Percentiles rank a stretch among this genome's conserved stretches.
Conservation (phyloP, 2,797 vertebrate genomes). For the Eulemur mongoz region DNA sequence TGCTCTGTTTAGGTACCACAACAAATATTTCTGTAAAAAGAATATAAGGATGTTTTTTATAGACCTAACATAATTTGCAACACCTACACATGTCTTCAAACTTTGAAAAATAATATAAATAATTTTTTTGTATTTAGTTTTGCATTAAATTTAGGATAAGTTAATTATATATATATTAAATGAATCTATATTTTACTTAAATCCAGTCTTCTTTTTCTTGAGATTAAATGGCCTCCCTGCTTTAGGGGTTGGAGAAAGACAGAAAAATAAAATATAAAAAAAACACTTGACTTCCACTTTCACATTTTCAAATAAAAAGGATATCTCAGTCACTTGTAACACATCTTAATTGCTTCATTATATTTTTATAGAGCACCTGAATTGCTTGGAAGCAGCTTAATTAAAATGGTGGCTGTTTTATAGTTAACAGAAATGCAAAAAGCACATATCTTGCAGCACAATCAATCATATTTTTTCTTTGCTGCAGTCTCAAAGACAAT, state of each 20-base stretch:
- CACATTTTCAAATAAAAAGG: constrained; percentile 61
- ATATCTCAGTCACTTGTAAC: constrained; percentile 68
- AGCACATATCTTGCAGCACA: constrained; percentile 59
- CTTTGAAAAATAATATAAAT: neutral
- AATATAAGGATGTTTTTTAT: neutral
- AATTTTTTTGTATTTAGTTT: neutral
- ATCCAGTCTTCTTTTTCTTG: neutral
- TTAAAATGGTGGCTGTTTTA: constrained; percentile 77
- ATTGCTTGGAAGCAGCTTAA: constrained; percentile 78
- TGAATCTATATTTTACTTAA: neutral
- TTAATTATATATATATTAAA: neutral
- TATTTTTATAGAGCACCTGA: constrained; percentile 80
- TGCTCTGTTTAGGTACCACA: neutral
- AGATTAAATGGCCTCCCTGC: neutral
- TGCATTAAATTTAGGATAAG: neutral
- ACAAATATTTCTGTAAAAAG: neutral
- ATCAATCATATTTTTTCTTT: constrained; percentile 68
- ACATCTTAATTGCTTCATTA: constrained; percentile 80
- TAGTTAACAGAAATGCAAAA: constrained; percentile 74
- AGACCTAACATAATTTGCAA: neutral
- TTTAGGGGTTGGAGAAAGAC: neutral
- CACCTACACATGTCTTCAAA: neutral
- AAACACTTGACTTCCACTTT: constrained; percentile 32
- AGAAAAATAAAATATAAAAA: neutral
- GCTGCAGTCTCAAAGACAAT: constrained; percentile 65